phyloP scores from a whole-genome alignment of 2,113 vertebrate species.

The Dermatemys mawii region DNA sequence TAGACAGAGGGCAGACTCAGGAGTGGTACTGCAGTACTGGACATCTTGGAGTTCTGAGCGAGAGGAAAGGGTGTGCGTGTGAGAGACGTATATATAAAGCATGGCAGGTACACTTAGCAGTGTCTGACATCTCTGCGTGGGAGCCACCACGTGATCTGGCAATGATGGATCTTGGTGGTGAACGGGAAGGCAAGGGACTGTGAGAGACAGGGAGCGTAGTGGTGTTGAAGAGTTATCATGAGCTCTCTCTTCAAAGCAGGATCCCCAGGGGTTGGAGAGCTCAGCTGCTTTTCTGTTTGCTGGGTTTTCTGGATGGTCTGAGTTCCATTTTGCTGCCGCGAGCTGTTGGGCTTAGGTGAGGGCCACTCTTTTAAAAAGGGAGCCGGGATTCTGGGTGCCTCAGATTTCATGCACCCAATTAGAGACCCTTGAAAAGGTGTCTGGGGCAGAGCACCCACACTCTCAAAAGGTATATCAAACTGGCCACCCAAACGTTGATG shows the following conservation, averaged over 20 bases:
- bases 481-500: neutral
- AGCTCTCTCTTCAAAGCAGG: neutral
- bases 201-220: neutral
- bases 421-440: neutral
- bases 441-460: neutral
- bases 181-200: accelerated
- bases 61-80: neutral
- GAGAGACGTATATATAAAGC: neutral
- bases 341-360: neutral
- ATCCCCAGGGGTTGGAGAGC: neutral
- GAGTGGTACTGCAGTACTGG: neutral
- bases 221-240: neutral
- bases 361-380: neutral
- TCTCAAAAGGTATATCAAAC: neutral
- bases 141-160: neutral
- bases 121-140: accelerated
- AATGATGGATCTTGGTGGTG: neutral
- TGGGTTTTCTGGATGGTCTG: neutral
- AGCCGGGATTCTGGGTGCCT: neutral
- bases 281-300: neutral
- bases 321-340: neutral
- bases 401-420: neutral
- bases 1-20: neutral
- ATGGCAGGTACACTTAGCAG: neutral
- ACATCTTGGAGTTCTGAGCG: neutral